Percentiles rank a stretch among this genome's conserved stretches.
Conservation (phyloP, 2,888 invertebrate genomes). For the Leptopilina syphax region DNA sequence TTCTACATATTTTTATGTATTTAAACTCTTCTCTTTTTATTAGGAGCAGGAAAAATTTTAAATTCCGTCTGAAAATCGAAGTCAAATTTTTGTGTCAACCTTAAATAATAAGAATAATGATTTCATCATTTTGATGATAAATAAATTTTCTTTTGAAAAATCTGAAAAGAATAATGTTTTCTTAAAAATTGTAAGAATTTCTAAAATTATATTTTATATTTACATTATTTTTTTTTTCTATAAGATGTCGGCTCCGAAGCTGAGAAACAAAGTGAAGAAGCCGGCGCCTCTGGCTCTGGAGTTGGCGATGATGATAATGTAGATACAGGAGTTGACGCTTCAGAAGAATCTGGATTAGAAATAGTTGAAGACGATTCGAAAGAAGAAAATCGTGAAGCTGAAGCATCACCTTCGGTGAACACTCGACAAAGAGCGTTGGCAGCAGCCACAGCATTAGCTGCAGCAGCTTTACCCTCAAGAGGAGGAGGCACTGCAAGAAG, state of each 20-base stretch:
- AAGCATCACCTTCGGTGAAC: conserved; percentile 83
- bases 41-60: too few species aligned
- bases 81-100: too few species aligned
- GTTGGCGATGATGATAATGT: conserved; percentile 66
- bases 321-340: conserved; percentile 66
- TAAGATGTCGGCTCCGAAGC: conserved; percentile 81
- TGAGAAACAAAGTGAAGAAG: conserved; percentile 78
- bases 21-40: too few species aligned
- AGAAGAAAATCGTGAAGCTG: conserved; percentile 90
- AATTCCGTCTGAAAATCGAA: too few species aligned
- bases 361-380: conserved; percentile 72
- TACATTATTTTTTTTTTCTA: background rate
- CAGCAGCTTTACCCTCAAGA: conserved; percentile 63
- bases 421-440: conserved; percentile 75
- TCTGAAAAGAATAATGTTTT: background rate
- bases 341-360: conserved; percentile 74
- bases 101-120: too few species aligned
- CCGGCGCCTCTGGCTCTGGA: conserved; percentile 62
- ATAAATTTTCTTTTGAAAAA: too few species aligned
- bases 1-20: too few species aligned
- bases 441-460: conserved; percentile 72
- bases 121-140: too few species aligned
- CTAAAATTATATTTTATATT: background rate
- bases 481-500: conserved; percentile 69
- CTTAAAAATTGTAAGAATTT: too few species aligned